These are phyloP conservation scores for Cygnus olor DNA, from an alignment of 2,797 vertebrate species.

Conservation along the genomic window DNA sequence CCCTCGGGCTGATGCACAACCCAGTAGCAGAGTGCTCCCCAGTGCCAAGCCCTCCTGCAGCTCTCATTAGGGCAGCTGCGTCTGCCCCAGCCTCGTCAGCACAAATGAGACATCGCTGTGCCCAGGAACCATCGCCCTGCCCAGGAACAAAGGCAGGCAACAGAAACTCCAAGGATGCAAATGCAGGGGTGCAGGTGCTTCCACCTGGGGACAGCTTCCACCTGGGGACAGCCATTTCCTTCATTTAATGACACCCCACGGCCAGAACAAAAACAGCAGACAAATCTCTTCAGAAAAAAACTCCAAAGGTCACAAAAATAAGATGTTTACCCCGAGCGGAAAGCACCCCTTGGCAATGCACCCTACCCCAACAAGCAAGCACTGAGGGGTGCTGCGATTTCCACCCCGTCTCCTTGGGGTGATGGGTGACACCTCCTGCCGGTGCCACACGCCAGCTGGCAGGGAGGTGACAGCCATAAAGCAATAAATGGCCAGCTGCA, in stretches of 20 bases:
- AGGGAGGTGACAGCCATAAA: no score
- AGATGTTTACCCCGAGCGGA: accelerated
- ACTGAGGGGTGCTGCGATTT: accelerated
- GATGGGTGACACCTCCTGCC: neutral
- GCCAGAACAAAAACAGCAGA: neutral
- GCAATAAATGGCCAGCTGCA: neutral
- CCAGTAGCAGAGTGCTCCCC: neutral
- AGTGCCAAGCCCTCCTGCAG: neutral
- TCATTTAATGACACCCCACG: accelerated
- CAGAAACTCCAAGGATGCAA: neutral
- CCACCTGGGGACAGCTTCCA: neutral
- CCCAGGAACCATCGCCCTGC: neutral
- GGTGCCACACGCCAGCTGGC: accelerated
- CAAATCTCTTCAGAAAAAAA: neutral
- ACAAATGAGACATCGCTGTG: no score
- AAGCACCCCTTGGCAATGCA: accelerated
- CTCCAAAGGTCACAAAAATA: neutral
- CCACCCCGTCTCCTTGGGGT: neutral
- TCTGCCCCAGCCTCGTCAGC: neutral
- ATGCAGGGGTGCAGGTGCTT: accelerated
- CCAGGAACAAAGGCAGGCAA: neutral
- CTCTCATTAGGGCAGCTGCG: accelerated
- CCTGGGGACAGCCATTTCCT: accelerated
- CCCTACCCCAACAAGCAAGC: accelerated
- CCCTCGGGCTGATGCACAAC: neutral